phyloP scores from a whole-genome alignment of 2,888 invertebrate genomes.

The Eupithecia abbreviata region DNA sequence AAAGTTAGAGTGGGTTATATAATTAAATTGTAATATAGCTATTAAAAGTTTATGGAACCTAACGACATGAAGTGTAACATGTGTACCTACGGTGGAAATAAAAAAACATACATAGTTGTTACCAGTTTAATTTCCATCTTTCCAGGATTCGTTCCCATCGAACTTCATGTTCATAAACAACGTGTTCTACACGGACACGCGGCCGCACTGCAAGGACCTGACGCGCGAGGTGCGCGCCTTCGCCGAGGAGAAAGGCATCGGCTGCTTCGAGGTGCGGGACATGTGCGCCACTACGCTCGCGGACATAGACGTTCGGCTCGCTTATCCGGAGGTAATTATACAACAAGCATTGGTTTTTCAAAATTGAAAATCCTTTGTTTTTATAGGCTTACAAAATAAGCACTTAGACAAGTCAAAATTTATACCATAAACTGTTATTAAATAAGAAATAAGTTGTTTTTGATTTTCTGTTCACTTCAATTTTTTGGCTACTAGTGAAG shows the following conservation, averaged over 20 bases:
- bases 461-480: too few relatives aligned
- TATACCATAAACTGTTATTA: too few relatives aligned
- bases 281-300: slow-evolving; percentile 54
- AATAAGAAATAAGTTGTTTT: too few relatives aligned
- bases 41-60: too few relatives aligned
- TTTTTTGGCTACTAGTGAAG: too few relatives aligned
- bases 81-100: too few relatives aligned
- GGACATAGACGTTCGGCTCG: slow-evolving; percentile 59
- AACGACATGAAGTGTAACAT: too few relatives aligned
- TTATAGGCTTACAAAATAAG: too few relatives aligned
- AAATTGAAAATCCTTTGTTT: too few relatives aligned
- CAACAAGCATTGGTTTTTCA: background rate
- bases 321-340: slow-evolving; percentile 58
- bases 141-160: slow-evolving; percentile 71
- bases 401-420: too few relatives aligned
- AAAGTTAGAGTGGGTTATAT: too few relatives aligned
- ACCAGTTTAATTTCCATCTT: background rate
- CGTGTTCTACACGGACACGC: slow-evolving; percentile 74
- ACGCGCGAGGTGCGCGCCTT: slow-evolving; percentile 60
- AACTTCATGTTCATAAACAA: slow-evolving; percentile 78
- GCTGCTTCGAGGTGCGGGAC: slow-evolving; percentile 56
- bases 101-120: background rate
- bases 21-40: too few relatives aligned
- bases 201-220: slow-evolving; percentile 65
- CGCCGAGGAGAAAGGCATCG: slow-evolving; percentile 59